phyloP scores from a whole-genome alignment of 37 sponge, comb jelly and placozoan genomes.

The Agelas oroides region DNA sequence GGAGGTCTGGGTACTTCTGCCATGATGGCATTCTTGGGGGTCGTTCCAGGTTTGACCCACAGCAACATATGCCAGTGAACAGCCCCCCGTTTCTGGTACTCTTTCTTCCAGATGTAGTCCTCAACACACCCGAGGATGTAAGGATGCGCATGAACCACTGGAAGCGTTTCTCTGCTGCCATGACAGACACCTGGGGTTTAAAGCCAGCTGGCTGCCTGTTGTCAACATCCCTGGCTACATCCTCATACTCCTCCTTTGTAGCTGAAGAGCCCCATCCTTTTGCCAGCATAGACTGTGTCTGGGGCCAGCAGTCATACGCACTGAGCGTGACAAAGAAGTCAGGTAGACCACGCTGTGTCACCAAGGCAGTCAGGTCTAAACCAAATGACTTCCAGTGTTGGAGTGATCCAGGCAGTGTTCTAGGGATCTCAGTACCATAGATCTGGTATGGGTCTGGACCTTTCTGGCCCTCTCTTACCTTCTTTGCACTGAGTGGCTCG shows the following conservation, averaged over 20 bases:
- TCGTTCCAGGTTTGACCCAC: conserved; percentile 8
- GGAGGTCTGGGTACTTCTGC: conserved; percentile 2
- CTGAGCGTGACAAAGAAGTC: conserved; percentile 10
- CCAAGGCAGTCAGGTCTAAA: too few relatives aligned
- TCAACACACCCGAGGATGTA: neutral
- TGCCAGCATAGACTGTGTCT: neutral
- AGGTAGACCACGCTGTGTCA: too few relatives aligned
- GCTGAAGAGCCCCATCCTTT: neutral
- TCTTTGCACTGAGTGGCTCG: conserved; percentile 13
- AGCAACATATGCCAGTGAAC: conserved; percentile 34
- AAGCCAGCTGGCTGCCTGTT: conserved; percentile 4
- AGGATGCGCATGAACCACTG: neutral
- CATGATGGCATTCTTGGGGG: neutral
- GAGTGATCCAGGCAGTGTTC: too few relatives aligned
- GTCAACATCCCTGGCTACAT: neutral
- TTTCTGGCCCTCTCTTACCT: too few relatives aligned
- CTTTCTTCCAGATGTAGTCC: conserved; percentile 30
- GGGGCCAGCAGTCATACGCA: conserved; percentile 7
- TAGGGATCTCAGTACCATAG: too few relatives aligned
- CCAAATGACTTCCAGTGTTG: too few relatives aligned
- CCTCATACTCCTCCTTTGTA: neutral
- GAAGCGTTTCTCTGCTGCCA: conserved; percentile 21
- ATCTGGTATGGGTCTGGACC: too few relatives aligned
- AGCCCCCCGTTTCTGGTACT: conserved; percentile 22
- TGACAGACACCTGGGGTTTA: neutral